Evolutionary conservation across 2,797 vertebrate species (phyloP).

Genomic region (Crax fasciolata): DNA sequence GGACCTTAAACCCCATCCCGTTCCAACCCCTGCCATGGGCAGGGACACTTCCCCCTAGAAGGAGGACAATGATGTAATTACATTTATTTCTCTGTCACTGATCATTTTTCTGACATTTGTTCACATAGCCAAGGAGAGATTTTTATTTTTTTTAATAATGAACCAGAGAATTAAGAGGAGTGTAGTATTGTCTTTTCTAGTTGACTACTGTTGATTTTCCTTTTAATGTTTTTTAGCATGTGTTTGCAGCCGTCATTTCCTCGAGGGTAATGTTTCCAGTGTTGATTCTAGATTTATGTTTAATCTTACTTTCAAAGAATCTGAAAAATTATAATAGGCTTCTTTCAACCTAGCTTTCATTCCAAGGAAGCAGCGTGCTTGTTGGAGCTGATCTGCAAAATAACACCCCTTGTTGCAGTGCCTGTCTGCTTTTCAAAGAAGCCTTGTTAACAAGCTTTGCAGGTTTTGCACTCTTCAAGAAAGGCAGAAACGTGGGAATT

Average conservation of each 20-base stretch:
- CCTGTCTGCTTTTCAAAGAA: not conserved
- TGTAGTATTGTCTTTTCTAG: not conserved
- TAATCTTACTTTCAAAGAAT: not conserved
- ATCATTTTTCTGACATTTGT: not conserved
- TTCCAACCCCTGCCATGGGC: not conserved
- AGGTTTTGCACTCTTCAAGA: not conserved
- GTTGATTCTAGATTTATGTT: slow-evolving; percentile 12
- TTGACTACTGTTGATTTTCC: not conserved
- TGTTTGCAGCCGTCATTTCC: not conserved
- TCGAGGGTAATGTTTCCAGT: not conserved
- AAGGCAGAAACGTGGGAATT: not conserved
- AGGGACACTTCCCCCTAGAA: not conserved
- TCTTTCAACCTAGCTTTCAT: not conserved
- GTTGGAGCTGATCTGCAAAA: not conserved
- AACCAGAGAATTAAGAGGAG: not conserved
- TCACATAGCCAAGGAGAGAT: not conserved
- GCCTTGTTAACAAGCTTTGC: not conserved
- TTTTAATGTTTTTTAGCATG: not conserved
- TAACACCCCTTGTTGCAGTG: not conserved
- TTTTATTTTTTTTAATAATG: not conserved
- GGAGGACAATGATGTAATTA: not conserved
- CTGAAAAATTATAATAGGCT: not conserved
- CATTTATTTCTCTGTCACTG: not conserved
- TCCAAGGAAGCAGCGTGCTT: not conserved
- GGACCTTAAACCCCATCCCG: not conserved